Evolutionary conservation across 1,140 invertebrate species (phyloP), one percentile per base, ranked within the genome.

Genomic region (Subanguina moxae): DNA sequence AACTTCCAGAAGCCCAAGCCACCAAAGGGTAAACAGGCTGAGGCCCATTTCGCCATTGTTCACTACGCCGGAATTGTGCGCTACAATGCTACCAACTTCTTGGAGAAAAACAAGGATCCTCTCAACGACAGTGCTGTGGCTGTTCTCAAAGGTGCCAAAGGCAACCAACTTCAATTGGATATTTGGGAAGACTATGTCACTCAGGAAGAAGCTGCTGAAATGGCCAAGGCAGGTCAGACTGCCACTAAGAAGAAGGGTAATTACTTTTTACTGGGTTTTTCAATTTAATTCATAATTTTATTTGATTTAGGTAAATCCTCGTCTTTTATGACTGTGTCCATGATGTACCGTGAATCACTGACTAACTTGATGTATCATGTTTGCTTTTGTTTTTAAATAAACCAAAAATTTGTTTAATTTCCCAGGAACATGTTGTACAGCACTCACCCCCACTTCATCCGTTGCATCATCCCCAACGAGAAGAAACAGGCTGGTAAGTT

Each of bases 401-500:
- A 38, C 11, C 32, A 38, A 5, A 38, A 38, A 38, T 38, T 38
- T 5, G 32, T 38, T 11, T 38, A 38, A 38, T 38, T 3, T 38
- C 11, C 3, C 32, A 38, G 32, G 32, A 76, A 61, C 64, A 82
- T 82, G 80, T 63, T 77, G 9, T 76, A 77, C 61, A 25, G 62
- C 45, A 98, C 94, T 52, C 91, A 95, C 83, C 94, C 94, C 87
- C 94, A 97, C 87, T 98, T 97, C 87, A 93, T 97, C 76, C 93
- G 94, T 90, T 97, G 94, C 87, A 97, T 98, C 88, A 97, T 98
- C 86, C 94, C 94, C 87, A 98, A 98, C 84, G 94, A 97, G 86
- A 88, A 92, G 88, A 98, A 98, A 52, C 23, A 52, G 17, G n/a
- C 48, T 25, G 48, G 23, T 52, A 52, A 21, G n/a, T n/a, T n/a